Percentiles rank a stretch among this genome's conserved stretches.
These are phyloP conservation scores for Tinea semifulvella DNA, from an alignment of 2,888 invertebrate species.

Conservation along the genomic window DNA sequence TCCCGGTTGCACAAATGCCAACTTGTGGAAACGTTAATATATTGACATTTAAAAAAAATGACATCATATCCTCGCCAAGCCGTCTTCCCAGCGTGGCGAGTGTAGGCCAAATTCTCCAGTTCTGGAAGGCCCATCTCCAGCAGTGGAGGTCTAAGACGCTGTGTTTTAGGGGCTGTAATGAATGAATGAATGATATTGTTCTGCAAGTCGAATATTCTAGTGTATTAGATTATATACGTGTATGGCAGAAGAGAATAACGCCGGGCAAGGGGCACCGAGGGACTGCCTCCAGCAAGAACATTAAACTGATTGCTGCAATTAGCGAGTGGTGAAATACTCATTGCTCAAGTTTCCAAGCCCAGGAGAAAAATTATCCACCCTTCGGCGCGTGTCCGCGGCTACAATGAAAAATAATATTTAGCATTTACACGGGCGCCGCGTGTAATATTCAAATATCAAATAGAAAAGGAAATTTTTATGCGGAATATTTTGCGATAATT, in stretches of 20 bases:
- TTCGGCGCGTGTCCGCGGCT: conserved; percentile 7
- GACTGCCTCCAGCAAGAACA: conserved; percentile 14
- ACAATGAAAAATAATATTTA: conserved; percentile 11
- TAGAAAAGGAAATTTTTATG: conserved; percentile 8
- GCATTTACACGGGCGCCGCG: conserved; percentile 6
- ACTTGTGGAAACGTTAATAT: too few species aligned
- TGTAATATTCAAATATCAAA: conserved; percentile 13
- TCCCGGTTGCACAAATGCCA: too few species aligned
- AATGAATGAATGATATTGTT: too few species aligned
- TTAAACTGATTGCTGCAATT: conserved; percentile 19
- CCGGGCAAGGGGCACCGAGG: conserved; percentile 11
- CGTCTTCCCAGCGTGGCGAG: too few species aligned
- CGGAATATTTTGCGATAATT: conserved; percentile 6
- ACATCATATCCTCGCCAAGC: too few species aligned
- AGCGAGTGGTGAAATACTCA: conserved; percentile 18
- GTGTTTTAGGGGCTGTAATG: too few species aligned
- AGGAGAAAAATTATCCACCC: conserved; percentile 15
- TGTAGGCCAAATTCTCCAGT: too few species aligned
- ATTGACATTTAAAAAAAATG: too few species aligned
- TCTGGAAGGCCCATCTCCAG: too few species aligned
- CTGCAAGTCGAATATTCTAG: too few species aligned
- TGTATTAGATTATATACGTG: too few species aligned
- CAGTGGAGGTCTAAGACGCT: too few species aligned
- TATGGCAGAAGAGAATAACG: conserved; percentile 10
- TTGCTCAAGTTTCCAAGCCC: conserved; percentile 16